Conservation (phyloP, 2,113 vertebrate genomes). For the Hepsetus odoe region DNA sequence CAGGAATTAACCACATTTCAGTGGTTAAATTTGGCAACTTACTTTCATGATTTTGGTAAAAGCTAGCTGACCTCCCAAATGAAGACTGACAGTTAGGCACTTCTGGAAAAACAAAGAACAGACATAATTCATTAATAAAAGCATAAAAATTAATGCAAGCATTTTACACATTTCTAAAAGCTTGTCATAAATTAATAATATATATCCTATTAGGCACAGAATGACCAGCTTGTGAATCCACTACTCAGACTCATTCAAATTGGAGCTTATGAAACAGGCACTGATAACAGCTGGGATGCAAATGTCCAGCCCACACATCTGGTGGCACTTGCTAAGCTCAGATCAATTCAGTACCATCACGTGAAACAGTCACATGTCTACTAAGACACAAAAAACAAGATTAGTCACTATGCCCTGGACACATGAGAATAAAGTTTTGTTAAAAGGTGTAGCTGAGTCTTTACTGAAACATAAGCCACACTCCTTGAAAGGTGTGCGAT, state of each 20-base stretch:
- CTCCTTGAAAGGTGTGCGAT: not conserved
- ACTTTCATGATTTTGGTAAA: constrained; percentile 91
- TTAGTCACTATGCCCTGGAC: constrained; percentile 64
- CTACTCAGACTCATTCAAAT: not conserved
- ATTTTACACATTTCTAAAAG: not conserved
- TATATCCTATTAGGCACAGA: not conserved
- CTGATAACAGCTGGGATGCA: constrained; percentile 36
- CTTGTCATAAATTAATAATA: not conserved
- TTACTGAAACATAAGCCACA: constrained; percentile 2
- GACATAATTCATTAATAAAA: not conserved
- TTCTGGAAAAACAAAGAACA: constrained; percentile 79
- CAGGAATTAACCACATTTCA: not conserved
- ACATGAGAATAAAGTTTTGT: constrained; percentile 67
- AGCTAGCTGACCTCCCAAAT: constrained; percentile 82
- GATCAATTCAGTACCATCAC: constrained; percentile 36
- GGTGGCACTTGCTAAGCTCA: constrained; percentile 23
- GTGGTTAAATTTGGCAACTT: constrained; percentile 60
- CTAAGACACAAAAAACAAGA: constrained; percentile 61
- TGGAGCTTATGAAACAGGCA: constrained; percentile 9
- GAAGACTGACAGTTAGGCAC: constrained; percentile 97
- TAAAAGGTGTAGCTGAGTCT: constrained; percentile 48
- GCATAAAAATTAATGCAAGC: not conserved
- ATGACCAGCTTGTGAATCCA: not conserved
- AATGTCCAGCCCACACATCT: constrained; percentile 39
- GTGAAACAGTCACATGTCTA: constrained; percentile 49